phyloP scores from a whole-genome alignment of 2,888 invertebrate genomes.

The Linnaemya vulpina region DNA sequence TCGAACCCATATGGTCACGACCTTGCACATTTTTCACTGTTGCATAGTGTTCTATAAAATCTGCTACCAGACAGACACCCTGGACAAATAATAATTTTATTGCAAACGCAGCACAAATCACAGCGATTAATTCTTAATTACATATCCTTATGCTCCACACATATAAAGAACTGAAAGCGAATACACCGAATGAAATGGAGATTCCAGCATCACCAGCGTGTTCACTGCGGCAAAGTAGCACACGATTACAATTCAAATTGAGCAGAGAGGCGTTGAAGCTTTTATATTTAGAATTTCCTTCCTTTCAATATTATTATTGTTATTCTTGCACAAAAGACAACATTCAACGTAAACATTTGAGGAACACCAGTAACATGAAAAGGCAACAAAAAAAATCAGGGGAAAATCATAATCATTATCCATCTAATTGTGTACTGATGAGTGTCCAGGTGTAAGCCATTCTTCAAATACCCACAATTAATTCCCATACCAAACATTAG shows the following conservation, averaged over 20 bases:
- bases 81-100: no score
- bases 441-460: conserved; percentile 59
- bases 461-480: conserved; percentile 54
- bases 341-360: conserved; percentile 41
- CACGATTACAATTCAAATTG: conserved; percentile 25
- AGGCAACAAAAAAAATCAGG: not conserved
- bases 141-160: no score
- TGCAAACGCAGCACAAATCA: no score
- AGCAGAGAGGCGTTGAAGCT: conserved; percentile 63
- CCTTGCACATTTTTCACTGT: no score
- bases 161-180: not conserved
- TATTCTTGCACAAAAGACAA: conserved; percentile 58
- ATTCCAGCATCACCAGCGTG: conserved; percentile 10
- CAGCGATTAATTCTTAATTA: no score
- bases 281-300: conserved; percentile 47
- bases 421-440: conserved; percentile 68
- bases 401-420: conserved; percentile 57
- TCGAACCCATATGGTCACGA: no score
- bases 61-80: no score
- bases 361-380: conserved; percentile 18
- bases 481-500: conserved; percentile 61
- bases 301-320: conserved; percentile 39
- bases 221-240: conserved; percentile 7
- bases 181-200: not conserved
- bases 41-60: no score